Percentiles rank a stretch among this genome's conserved stretches.
Evolutionary conservation across 2,888 invertebrate species (phyloP).

Genomic region (Volucella bombylans): DNA sequence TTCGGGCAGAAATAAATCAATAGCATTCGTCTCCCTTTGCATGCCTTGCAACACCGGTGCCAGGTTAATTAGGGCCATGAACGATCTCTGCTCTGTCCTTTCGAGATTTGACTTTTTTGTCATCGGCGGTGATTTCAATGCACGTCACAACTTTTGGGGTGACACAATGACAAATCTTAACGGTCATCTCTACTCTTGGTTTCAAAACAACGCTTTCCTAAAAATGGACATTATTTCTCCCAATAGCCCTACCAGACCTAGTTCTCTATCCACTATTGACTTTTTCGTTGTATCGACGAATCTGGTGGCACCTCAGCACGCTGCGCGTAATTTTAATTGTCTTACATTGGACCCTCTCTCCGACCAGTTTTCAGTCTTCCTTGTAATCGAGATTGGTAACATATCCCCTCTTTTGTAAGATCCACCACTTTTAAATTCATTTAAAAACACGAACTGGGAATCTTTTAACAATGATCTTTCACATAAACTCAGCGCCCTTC

Average conservation of each 20-base stretch:
- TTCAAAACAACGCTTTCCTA: no score
- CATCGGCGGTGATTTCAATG: no score
- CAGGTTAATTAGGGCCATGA: neutral
- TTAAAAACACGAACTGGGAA: conserved; percentile 2
- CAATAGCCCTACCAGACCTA: neutral
- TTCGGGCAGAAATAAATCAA: no score
- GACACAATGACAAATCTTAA: neutral
- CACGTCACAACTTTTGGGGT: neutral
- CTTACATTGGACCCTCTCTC: neutral
- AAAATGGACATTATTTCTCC: conserved; percentile 5
- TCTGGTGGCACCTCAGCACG: neutral
- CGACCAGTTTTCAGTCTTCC: conserved; percentile 12
- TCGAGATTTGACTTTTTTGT: no score
- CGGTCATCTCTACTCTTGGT: conserved; percentile 1
- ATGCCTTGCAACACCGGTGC: neutral
- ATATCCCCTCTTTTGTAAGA: conserved; percentile 1
- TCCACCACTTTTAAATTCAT: neutral
- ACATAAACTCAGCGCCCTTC: neutral
- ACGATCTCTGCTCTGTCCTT: neutral
- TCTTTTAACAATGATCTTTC: neutral
- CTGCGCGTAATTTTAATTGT: neutral
- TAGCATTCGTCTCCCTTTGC: neutral
- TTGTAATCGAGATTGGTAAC: neutral
- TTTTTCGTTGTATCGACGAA: conserved; percentile 9
- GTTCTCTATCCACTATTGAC: neutral